phyloP scores from a whole-genome alignment of 2,888 invertebrate species.

The Incurvaria masculella region DNA sequence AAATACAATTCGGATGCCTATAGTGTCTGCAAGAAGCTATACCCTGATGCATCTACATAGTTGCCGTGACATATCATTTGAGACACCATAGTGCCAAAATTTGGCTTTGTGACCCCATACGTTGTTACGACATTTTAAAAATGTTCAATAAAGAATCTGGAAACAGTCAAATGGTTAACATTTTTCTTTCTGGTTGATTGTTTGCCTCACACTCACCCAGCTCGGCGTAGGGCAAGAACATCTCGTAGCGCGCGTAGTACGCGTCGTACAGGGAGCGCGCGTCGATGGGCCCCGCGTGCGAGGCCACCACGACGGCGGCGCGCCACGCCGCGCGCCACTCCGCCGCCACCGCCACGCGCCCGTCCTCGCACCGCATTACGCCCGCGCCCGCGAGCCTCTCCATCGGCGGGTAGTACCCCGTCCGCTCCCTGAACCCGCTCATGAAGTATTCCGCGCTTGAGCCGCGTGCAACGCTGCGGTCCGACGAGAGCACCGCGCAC shows the following conservation, averaged over 20 bases:
- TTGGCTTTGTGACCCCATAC: no score
- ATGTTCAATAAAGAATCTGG: no score
- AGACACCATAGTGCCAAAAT: no score
- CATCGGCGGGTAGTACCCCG: constrained; percentile 27
- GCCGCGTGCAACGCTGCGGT: constrained; percentile 35
- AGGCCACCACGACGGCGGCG: constrained; percentile 33
- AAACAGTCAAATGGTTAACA: no score
- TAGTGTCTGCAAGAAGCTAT: no score
- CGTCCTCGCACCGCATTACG: constrained; percentile 23
- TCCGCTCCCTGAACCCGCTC: constrained; percentile 27
- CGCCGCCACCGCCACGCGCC: constrained; percentile 27
- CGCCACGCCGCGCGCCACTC: constrained; percentile 42
- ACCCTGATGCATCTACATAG: no score
- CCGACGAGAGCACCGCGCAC: constrained; percentile 36
- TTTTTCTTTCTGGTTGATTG: no score
- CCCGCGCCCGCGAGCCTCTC: constrained; percentile 27
- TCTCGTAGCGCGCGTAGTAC: constrained; percentile 34
- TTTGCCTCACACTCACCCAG: constrained; percentile 29
- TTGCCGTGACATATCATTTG: no score
- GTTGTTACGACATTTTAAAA: no score
- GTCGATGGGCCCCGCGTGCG: constrained; percentile 21
- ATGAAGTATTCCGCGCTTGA: constrained; percentile 32
- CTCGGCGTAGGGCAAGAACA: constrained; percentile 29
- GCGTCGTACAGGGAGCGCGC: constrained; percentile 27
- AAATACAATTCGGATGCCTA: no score